Base-by-base conservation (phyloP, 2,888 invertebrate species). In the Thecophora atra region DNA sequence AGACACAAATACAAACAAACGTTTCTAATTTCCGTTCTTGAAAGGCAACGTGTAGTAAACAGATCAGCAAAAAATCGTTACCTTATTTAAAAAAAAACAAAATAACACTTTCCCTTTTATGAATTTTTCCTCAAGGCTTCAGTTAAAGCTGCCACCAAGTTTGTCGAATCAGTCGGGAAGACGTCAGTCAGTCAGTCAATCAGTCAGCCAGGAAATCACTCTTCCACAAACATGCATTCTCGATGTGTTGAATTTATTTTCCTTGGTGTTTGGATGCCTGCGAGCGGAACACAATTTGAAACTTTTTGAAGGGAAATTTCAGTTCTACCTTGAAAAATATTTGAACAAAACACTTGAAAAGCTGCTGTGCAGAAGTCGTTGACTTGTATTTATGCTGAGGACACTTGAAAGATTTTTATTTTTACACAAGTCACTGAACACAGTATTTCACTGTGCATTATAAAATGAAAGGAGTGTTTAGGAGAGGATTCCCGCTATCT, bases 1-100 rank as follows among this genome's bases (percentile, higher is more conserved):
- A 8, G 7, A 11, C 11, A 37, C 37, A 37, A 8, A 11, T 37
- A 11, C 37, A 37, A n/a, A n/a, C n/a, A n/a, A n/a, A n/a, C n/a
- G n/a, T n/a, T n/a, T n/a, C n/a, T n/a, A 37, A 47, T 64, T 64
- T 64, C 47, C 64, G 63, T 37, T 64, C 47, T 15, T 47, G 47
- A 47, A 47, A 64, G 24, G 24, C 15, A 47, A 44, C 24, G 21
- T 26, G 15, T 1, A 24, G n/a, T 44, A 64, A 64, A 21, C 44
- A 44, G 26, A 47, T 64, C 47, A 64, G 24, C 37, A 37, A 37
- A 37, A 8, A 37, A 37, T 11, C 37, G 37, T 37, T 37, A 37
- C 37, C 37, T 37, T 37, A 37, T 37, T 37, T 8, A 30, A 30
- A 37, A 37, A 37, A 37, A 37, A 11, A 11, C 37, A 37, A 37